Conservation (phyloP, 2,797 vertebrate species). For the Onychomys leucogaster region DNA sequence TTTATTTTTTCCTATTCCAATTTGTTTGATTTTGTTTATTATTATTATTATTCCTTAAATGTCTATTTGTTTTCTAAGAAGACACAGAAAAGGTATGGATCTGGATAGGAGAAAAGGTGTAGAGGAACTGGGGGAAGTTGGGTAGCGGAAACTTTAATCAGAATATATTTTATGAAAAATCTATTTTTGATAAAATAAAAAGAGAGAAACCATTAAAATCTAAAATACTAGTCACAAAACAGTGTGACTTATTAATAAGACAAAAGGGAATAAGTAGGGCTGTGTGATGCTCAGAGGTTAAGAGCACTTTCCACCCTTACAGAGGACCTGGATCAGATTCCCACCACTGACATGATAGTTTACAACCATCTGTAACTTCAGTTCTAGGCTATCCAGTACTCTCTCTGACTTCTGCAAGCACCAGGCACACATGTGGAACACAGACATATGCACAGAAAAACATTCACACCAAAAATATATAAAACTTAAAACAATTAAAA, state of each 20-base stretch:
- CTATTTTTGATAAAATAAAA: not conserved
- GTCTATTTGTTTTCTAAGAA: not conserved
- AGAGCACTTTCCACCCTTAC: not conserved
- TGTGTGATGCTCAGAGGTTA: not conserved
- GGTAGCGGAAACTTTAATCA: not conserved
- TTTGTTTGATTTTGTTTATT: not conserved
- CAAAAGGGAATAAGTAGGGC: not conserved
- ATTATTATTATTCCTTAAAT: too few species aligned
- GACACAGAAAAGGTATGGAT: not conserved
- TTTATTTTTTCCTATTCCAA: not conserved
- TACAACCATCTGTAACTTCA: not conserved
- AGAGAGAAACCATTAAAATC: not conserved
- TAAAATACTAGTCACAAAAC: too few species aligned
- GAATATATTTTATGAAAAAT: not conserved
- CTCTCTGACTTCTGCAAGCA: not conserved
- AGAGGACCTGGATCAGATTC: not conserved
- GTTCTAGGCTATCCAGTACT: not conserved
- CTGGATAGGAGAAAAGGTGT: not conserved
- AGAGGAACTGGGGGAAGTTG: too few species aligned
- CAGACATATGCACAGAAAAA: not conserved
- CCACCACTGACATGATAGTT: too few species aligned
- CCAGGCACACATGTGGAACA: not conserved
- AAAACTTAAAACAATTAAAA: not conserved
- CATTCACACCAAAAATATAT: not conserved
- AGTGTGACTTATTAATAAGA: not conserved